Base-by-base conservation (phyloP, 2,888 invertebrate species). In the Axea sp. region DNA sequence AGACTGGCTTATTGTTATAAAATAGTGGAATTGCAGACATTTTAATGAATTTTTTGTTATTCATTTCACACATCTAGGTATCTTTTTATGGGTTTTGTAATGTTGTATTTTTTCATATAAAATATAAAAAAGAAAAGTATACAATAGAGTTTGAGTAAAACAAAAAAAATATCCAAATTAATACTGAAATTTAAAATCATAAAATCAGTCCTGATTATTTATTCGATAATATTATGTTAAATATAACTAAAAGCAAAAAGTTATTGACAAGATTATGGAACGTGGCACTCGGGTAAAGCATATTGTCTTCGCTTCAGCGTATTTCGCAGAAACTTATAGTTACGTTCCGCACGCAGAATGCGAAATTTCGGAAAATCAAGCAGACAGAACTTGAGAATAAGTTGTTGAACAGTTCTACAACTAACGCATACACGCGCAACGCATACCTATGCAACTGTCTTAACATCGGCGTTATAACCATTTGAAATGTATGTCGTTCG, bases 321-420 rank as follows among this genome's bases (percentile, higher is more conserved):
- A 43, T 53, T 74, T 65, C 47, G 43, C 47, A 43, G 69, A 74
- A 77, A 74, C 69, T 77, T 76, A 60, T 49, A 77, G 67, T 67
- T 65, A 57, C 68, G 57, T 62, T 68, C 57, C 76, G 80, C 77
- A 78, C 75, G 76, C 75, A 77, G 80, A 80, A 81, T 81, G 77
- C 78, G 77, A 81, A 81, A 79, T 81, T 81, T 79, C 62, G 73
- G 76, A 74, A 76, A 77, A 76, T 78, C 77, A 77, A 69, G 69
- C 62, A 65, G 59, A 60, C 65, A 22, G 43, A 69, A 74, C 60
- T 65, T 49, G 33, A 49, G 60, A 60, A 55, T 39, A 65, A 69
- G 60, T 71, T 74, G 41, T 65, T 31, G 65, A 75, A 62, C 64
- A 68, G 68, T 69, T 74, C 64, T 39, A 41, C 60, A 68, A 64